Percentiles rank a stretch among this genome's conserved stretches.
Evolutionary conservation across 2,888 invertebrate species (phyloP).

Genomic region (Vesta saturnalis): DNA sequence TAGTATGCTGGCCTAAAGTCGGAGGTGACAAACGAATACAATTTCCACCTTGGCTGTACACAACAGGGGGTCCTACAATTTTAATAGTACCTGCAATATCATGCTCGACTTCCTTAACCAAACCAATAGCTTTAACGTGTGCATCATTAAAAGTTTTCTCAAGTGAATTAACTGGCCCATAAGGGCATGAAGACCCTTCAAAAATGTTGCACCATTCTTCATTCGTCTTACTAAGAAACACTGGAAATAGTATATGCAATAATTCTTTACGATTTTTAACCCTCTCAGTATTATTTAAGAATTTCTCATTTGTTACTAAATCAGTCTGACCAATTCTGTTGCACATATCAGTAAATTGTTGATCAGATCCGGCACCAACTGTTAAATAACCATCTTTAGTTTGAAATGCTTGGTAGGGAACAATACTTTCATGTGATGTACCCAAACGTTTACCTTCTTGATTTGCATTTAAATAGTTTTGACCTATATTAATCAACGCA

Average conservation of each 20-base stretch:
- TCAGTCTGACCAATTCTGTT: conserved; percentile 69
- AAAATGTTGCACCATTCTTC: conserved; percentile 80
- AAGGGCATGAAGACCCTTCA: conserved; percentile 81
- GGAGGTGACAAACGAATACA: conserved; percentile 81
- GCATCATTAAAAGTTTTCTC: conserved; percentile 87
- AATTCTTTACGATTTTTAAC: conserved; percentile 81
- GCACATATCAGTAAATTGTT: conserved; percentile 81
- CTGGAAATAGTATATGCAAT: conserved; percentile 68
- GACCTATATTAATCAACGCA: conserved; percentile 87
- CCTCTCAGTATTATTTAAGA: conserved; percentile 75
- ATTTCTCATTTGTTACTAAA: conserved; percentile 72
- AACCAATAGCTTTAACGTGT: conserved; percentile 78
- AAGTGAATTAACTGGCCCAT: conserved; percentile 90
- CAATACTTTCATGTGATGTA: conserved; percentile 94
- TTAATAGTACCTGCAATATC: conserved; percentile 75
- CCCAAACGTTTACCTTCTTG: conserved; percentile 83
- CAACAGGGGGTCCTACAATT: conserved; percentile 88
- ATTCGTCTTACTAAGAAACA: conserved; percentile 71
- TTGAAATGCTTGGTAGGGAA: conserved; percentile 92
- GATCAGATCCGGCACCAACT: conserved; percentile 87
- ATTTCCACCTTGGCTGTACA: conserved; percentile 79
- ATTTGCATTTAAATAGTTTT: conserved; percentile 89
- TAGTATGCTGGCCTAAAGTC: conserved; percentile 87
- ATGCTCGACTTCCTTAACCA: conserved; percentile 79
- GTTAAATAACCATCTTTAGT: conserved; percentile 87